Evolutionary conservation across 2,113 vertebrate species (phyloP).

Genomic region (Megaceryle torquata): DNA sequence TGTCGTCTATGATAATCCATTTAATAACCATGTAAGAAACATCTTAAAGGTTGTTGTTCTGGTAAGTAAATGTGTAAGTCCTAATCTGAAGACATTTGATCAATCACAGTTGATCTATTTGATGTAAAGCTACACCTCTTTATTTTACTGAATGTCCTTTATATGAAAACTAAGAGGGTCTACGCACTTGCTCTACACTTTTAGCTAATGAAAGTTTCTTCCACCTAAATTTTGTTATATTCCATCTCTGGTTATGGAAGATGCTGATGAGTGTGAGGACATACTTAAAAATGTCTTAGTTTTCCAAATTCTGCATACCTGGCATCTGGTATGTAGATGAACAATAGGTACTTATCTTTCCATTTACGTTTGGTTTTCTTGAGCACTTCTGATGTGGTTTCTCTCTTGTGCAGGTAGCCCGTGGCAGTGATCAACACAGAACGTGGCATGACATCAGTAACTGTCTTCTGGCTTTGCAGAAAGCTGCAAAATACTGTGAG

Average conservation of each 20-base stretch:
- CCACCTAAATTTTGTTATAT: neutral
- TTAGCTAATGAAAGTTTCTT: neutral
- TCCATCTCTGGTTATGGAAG: neutral
- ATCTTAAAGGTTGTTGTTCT: neutral
- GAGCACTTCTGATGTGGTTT: neutral
- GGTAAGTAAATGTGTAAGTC: neutral
- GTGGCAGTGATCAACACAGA: neutral
- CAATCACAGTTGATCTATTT: neutral
- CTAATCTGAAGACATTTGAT: neutral
- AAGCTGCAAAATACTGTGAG: neutral
- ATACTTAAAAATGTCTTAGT: neutral
- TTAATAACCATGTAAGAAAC: slow-evolving; percentile 5
- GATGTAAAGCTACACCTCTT: neutral
- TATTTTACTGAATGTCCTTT: neutral
- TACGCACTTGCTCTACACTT: accelerated
- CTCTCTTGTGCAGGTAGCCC: neutral
- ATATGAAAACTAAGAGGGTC: neutral
- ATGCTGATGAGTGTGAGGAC: no score
- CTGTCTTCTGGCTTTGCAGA: neutral
- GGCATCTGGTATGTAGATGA: accelerated
- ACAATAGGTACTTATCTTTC: neutral
- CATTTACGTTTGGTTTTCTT: neutral
- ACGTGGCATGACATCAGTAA: accelerated
- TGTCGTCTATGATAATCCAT: neutral
- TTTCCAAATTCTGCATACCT: neutral